phyloP scores from a whole-genome alignment of 2,113 vertebrate species.

The Catharus bicknelli region DNA sequence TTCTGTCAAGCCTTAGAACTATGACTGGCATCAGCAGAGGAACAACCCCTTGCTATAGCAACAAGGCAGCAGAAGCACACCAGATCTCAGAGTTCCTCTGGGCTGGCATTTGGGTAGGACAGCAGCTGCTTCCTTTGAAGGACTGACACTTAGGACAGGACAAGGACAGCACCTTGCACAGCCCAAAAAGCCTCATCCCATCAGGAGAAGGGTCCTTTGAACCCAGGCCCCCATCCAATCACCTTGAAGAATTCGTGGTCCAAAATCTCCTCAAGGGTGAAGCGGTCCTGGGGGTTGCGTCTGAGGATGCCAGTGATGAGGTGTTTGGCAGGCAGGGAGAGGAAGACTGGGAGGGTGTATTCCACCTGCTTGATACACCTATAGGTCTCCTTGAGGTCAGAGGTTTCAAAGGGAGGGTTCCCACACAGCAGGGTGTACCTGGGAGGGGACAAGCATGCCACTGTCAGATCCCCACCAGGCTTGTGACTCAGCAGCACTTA shows the following conservation, averaged over 20 bases:
- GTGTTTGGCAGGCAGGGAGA: constrained; percentile 87
- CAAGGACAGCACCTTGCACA: not conserved
- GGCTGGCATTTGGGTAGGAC: not conserved
- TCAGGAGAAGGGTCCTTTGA: not conserved
- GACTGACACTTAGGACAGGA: not conserved
- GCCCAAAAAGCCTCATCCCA: not conserved
- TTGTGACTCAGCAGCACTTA: constrained; percentile 36
- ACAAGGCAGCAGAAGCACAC: not conserved
- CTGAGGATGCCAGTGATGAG: constrained; percentile 88
- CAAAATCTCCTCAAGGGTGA: constrained; percentile 91
- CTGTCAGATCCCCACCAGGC: not conserved
- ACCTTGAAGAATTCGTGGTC: constrained; percentile 98
- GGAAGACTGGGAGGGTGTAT: constrained; percentile 85
- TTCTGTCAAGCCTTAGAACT: not conserved
- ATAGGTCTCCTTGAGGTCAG: constrained; percentile 96
- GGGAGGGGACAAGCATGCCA: not conserved
- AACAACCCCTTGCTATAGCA: not conserved
- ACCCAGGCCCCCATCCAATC: not conserved
- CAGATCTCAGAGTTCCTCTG: not conserved
- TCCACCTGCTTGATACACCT: constrained; percentile 95
- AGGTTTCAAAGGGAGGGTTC: constrained; percentile 94
- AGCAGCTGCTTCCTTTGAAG: not conserved
- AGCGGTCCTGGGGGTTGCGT: constrained; percentile 87
- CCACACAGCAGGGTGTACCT: constrained; percentile 97
- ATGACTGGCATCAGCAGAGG: not conserved